Base-by-base conservation (phyloP, 2,888 invertebrate genomes). In the Auanema sp. region DNA sequence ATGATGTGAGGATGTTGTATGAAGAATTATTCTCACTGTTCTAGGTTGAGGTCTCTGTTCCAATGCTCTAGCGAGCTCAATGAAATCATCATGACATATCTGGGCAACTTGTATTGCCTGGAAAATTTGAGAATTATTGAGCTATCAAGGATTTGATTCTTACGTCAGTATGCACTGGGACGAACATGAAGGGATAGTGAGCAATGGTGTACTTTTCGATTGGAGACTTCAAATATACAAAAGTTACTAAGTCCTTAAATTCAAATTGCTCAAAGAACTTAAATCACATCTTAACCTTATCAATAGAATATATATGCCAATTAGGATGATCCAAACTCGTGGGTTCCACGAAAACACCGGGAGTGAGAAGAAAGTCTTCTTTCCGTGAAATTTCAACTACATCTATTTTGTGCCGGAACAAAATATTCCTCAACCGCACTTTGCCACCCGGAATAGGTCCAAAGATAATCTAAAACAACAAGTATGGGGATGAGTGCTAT, bases 261-360 rank as follows among this genome's bases (percentile, higher is more conserved):
- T 43, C 43, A n/a, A 12, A n/a, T n/a, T n/a, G n/a, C n/a, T n/a
- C n/a, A n/a, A n/a, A n/a, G n/a, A n/a, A n/a, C n/a, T n/a, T n/a
- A n/a, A n/a, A n/a, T n/a, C n/a, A n/a, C n/a, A n/a, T 16, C 21
- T 10, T 21, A 47, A 47, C 47, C 47, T 25, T 43, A n/a, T 60
- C 60, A 10, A 60, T 49, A n/a, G 44, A 60, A 21, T 60, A 60
- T 21, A 60, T 42, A 47, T 54, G 43, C 60, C 60, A 60, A n/a
- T 54, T 11, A 2, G 60, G 60, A 25, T 60, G 43, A 16, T 60
- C 54, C 24, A 60, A 21, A 12, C 25, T 41, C 4, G 43, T 54
- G 14, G 40, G 18, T 5, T 43, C 49, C n/a, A 43, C 43, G 25
- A 16, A 44, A 12, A 47, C 14, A 23, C 60, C 60, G n/a, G 33